These are phyloP conservation scores for Caenorhabditis elegans DNA, from an alignment of 1,140 invertebrate genomes.

Conservation along the genomic window WBcel235 BX284606.5:15877001-15877500, in stretches of 20 bases:
- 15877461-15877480: too few species aligned
- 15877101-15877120: neutral
- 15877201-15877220: conserved; percentile 17
- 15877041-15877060: too few species aligned
- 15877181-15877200: conserved; percentile 23
- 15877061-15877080: neutral
- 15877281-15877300: conserved; percentile 24
- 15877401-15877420: too few species aligned
- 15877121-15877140: neutral
- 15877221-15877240: too few species aligned
- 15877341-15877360: neutral
- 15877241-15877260: neutral
- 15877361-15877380: neutral
- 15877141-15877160: conserved; percentile 20
- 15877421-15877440: too few species aligned
- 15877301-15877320: conserved; percentile 6
- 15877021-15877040: conserved; percentile 7
- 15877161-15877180: conserved; percentile 16
- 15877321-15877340: neutral
- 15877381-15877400: too few species aligned
- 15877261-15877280: neutral
- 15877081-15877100: neutral
- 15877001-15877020: neutral
- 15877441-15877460: too few species aligned
- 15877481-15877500: too few species aligned